phyloP scores from a whole-genome alignment of 1,140 invertebrate species.

The Leucophenga varia region DNA sequence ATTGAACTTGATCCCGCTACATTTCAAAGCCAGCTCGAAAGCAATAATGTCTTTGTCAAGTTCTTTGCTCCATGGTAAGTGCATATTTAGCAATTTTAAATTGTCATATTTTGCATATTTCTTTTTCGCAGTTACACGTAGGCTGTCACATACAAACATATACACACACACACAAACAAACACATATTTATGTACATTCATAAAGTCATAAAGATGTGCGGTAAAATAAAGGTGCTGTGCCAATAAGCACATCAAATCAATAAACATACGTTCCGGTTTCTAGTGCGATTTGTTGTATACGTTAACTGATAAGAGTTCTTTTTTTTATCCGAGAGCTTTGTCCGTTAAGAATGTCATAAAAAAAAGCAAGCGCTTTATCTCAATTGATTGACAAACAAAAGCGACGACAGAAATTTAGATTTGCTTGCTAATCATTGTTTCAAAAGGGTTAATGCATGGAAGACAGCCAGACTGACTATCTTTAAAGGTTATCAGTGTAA shows the following conservation, averaged over 20 bases:
- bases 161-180: neutral
- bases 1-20: constrained; percentile 58
- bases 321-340: constrained; percentile 11
- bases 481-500: neutral
- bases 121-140: neutral
- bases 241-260: neutral
- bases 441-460: neutral
- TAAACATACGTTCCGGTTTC: neutral
- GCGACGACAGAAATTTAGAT: too few relatives aligned
- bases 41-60: constrained; percentile 70
- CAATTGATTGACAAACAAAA: constrained; percentile 21
- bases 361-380: constrained; percentile 10
- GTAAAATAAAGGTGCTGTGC: neutral
- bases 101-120: neutral
- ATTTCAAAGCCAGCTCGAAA: constrained; percentile 67
- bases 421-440: neutral
- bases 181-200: neutral
- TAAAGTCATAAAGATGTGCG: neutral
- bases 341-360: constrained; percentile 5
- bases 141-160: neutral
- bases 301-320: constrained; percentile 21
- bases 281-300: constrained; percentile 9
- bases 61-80: constrained; percentile 77
- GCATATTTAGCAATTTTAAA: neutral
- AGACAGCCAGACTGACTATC: too few relatives aligned